Conservation (phyloP, 2,888 invertebrate genomes). For the Ypsolopha sequella region DNA sequence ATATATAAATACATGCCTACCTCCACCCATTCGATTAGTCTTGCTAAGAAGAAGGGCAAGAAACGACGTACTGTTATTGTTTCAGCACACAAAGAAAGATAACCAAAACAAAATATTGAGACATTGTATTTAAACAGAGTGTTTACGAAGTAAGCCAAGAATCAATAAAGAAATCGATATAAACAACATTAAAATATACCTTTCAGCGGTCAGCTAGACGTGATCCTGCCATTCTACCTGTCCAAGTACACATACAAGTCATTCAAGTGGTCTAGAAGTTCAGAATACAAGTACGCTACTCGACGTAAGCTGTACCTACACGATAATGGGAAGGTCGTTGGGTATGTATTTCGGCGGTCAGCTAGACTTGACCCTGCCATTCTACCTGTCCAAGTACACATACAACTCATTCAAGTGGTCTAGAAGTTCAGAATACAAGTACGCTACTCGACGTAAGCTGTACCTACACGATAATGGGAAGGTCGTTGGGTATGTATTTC, state of each 20-base stretch:
- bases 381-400: conserved; percentile 20
- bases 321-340: conserved; percentile 21
- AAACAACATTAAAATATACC: background rate
- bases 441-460: conserved; percentile 19
- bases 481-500: conserved; percentile 28
- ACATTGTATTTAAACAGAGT: background rate
- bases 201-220: conserved; percentile 36
- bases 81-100: too few species aligned
- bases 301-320: conserved; percentile 16
- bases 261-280: conserved; percentile 27
- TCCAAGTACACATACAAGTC: conserved; percentile 19
- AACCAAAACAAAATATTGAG: background rate
- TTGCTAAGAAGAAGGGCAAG: too few species aligned
- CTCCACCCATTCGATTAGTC: too few species aligned
- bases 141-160: background rate
- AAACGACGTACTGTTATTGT: too few species aligned
- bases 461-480: conserved; percentile 13
- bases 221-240: conserved; percentile 28
- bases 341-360: conserved; percentile 37
- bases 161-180: background rate
- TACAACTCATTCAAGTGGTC: conserved; percentile 29
- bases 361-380: conserved; percentile 31
- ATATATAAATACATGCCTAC: too few species aligned
- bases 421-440: conserved; percentile 18
- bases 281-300: conserved; percentile 21